These are phyloP conservation scores for Pantala flavescens DNA, from an alignment of 1,140 invertebrate species.

Conservation along the genomic window DNA sequence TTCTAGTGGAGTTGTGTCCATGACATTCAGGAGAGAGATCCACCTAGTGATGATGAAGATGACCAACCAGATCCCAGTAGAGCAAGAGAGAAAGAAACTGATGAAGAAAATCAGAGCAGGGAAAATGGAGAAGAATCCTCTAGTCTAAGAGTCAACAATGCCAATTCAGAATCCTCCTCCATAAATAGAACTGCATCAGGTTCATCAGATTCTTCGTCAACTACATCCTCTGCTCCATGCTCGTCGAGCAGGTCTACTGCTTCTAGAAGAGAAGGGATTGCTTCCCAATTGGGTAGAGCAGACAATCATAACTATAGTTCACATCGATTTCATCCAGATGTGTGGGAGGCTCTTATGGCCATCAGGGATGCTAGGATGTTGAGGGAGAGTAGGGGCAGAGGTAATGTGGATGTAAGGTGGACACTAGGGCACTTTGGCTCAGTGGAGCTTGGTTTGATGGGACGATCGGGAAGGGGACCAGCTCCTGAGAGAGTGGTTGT, in stretches of 20 bases:
- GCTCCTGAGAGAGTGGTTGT: conserved; percentile 13
- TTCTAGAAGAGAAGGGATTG: neutral
- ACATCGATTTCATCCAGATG: conserved; percentile 40
- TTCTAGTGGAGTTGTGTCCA: conserved; percentile 83
- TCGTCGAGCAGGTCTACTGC: neutral
- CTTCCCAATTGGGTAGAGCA: no score
- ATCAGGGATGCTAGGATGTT: conserved; percentile 50
- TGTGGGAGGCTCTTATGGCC: conserved; percentile 55
- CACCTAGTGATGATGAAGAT: neutral
- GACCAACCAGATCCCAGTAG: neutral
- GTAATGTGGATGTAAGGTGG: neutral
- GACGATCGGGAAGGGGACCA: conserved; percentile 18
- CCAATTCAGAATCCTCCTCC: neutral
- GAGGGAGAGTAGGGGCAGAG: conserved; percentile 38
- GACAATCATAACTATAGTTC: neutral
- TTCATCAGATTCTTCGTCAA: neutral
- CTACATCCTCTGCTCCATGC: neutral
- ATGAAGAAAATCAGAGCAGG: neutral
- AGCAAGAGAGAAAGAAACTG: neutral
- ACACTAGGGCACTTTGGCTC: neutral
- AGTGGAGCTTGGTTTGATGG: conserved; percentile 4
- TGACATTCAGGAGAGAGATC: conserved; percentile 62
- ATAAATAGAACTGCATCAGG: neutral
- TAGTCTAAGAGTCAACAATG: neutral
- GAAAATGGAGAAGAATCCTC: neutral